Conservation (phyloP, 2,113 vertebrate species). For the Rousettus leschenaultii region DNA sequence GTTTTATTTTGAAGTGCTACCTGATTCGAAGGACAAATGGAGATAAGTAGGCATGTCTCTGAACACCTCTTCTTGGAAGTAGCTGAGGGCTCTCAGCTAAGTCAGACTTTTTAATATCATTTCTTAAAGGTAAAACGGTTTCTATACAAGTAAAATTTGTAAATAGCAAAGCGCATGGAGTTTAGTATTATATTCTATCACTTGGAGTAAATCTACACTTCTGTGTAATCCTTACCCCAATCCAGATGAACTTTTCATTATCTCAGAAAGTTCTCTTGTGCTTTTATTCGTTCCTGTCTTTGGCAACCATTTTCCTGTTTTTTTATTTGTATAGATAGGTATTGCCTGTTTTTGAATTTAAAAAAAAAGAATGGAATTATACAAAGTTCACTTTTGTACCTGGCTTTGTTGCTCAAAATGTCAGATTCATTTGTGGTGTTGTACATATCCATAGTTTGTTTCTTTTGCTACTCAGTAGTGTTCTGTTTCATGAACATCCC, state of each 20-base stretch:
- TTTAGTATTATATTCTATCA: neutral
- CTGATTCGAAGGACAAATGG: neutral
- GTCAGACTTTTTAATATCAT: neutral
- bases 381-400: neutral
- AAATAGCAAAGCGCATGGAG: neutral
- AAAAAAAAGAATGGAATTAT: neutral
- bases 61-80: neutral
- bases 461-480: neutral
- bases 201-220: neutral
- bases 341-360: neutral
- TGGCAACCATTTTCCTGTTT: neutral
- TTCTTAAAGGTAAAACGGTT: neutral
- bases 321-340: neutral
- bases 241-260: neutral
- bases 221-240: neutral
- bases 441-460: neutral
- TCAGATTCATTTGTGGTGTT: neutral
- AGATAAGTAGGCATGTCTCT: neutral
- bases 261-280: neutral
- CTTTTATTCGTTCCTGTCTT: neutral
- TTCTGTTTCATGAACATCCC: neutral
- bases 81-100: neutral
- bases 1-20: neutral
- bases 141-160: neutral
- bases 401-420: neutral